Base-by-base conservation (phyloP, 2,888 invertebrate species). In the Ceratothoa steindachneri region DNA sequence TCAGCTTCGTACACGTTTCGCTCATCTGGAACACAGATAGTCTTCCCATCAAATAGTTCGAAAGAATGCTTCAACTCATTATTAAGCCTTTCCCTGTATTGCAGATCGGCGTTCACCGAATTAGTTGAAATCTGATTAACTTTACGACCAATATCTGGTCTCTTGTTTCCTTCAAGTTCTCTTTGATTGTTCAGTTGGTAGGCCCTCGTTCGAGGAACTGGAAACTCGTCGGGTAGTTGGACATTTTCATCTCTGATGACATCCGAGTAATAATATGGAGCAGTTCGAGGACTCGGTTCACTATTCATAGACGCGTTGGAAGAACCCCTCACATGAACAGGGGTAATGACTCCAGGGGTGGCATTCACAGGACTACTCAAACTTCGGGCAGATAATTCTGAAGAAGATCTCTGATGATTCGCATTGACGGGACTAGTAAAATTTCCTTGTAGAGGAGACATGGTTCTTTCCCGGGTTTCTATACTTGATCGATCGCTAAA, bases 231-330 rank as follows among this genome's bases (percentile, higher is more conserved):
- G 55, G 72, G 60, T 1, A 74, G 24, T 31, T 65, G 64, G 30
- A 69, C 53, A 27, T 31, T 65, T 4, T 74, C 72, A 68, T 79
- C 79, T 53, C 79, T 66, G 41, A 79, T 77, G 2, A 80, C 75
- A 71, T 80, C 80, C 12, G 80, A 80, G 51, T 80, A 80, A 30
- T 80, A 80, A 60, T 80, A 80, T 0, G 80, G 80, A 27, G 80
- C 80, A 53, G 78, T 75, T 5, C 80, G 72, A 29, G 76, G 78
- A 28, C 78, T 78, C 7, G 76, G 77, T 55, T 77, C 80, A 67
- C 77, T 77, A 24, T 67, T 71, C 5, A 77, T 75, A 9, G 78
- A 67, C n/a, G 29, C 28, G 29, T 67, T 30, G 24, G 67, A 67
- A n/a, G 2, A 28, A 67, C n/a, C 31, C 29, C 67, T 24, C 12